A percentile compares a stretch with the other conserved stretches of the same genome.
phyloP scores from a whole-genome alignment of 1,140 invertebrate genomes.

The Drosophila pandora region DNA sequence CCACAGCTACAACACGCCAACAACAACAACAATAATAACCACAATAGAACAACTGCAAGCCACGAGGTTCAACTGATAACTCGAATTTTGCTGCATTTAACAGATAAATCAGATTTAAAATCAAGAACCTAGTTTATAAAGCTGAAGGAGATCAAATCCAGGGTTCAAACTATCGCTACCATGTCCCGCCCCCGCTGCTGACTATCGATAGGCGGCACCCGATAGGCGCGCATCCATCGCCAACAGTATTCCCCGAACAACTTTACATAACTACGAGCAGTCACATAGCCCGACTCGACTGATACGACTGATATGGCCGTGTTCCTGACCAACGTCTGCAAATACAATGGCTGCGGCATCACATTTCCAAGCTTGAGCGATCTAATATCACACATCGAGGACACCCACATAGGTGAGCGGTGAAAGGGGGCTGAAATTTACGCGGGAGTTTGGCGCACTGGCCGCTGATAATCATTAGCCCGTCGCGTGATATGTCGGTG shows the following conservation, averaged over 20 bases:
- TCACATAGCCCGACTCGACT: constrained; percentile 81
- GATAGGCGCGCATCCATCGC: constrained; percentile 44
- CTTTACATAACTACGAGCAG: constrained; percentile 63
- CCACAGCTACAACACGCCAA: constrained; percentile 48
- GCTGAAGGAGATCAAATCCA: constrained; percentile 24
- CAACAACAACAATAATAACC: constrained; percentile 23
- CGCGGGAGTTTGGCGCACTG: constrained; percentile 9
- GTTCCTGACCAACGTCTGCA: constrained; percentile 94
- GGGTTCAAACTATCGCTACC: constrained; percentile 17
- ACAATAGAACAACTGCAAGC: constrained; percentile 1
- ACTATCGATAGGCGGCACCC: constrained; percentile 44
- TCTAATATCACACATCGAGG: constrained; percentile 93
- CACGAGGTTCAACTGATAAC: background rate
- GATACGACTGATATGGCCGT: constrained; percentile 87
- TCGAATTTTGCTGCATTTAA: constrained; percentile 32
- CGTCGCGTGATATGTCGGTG: constrained; percentile 69
- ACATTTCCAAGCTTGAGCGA: constrained; percentile 91
- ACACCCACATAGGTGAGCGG: constrained; percentile 91
- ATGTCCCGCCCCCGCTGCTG: constrained; percentile 39
- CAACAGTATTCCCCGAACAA: constrained; percentile 70
- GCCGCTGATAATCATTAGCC: constrained; percentile 47
- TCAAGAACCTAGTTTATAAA: constrained; percentile 1
- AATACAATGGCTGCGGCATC: constrained; percentile 93
- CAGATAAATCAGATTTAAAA: constrained; percentile 8
- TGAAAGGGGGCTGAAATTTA: constrained; percentile 18